Evolutionary conservation across 2,888 invertebrate genomes (phyloP).

Genomic region (Molorchus minor): DNA sequence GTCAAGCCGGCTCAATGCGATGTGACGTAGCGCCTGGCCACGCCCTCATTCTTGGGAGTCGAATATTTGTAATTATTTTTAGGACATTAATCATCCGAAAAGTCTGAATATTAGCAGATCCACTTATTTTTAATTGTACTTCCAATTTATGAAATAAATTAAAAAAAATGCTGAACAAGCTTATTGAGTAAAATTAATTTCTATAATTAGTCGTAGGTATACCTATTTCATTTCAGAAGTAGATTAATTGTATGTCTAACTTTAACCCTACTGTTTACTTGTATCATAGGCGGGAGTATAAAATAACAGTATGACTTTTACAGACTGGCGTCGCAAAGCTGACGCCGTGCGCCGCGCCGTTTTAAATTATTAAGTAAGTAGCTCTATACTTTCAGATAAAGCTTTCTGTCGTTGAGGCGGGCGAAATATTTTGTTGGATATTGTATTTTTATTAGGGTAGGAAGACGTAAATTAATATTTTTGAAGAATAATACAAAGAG

Average conservation of each 20-base stretch:
- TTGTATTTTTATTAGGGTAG: slow-evolving; percentile 3
- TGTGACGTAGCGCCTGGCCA: too few species aligned
- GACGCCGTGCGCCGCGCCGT: slow-evolving; percentile 3
- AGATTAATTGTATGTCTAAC: background rate
- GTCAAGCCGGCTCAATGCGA: too few species aligned
- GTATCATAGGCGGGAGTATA: background rate
- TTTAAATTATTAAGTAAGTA: slow-evolving; percentile 9
- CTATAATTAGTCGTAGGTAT: too few species aligned
- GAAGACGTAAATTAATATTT: background rate
- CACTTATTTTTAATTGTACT: too few species aligned
- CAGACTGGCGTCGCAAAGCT: slow-evolving; percentile 11
- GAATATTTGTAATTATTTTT: too few species aligned
- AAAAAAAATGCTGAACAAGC: too few species aligned
- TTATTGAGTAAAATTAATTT: too few species aligned
- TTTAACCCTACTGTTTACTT: background rate
- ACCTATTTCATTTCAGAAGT: too few species aligned
- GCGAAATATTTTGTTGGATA: slow-evolving; percentile 4
- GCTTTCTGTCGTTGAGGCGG: background rate
- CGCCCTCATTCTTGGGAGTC: too few species aligned
- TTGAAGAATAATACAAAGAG: background rate
- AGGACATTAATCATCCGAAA: too few species aligned
- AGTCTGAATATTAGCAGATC: too few species aligned
- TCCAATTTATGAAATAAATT: too few species aligned
- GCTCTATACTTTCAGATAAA: background rate
- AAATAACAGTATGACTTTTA: slow-evolving; percentile 2